phyloP scores from a whole-genome alignment of 92 coral and sea anemone genomes.

The Epizoanthus illoricatus region DNA sequence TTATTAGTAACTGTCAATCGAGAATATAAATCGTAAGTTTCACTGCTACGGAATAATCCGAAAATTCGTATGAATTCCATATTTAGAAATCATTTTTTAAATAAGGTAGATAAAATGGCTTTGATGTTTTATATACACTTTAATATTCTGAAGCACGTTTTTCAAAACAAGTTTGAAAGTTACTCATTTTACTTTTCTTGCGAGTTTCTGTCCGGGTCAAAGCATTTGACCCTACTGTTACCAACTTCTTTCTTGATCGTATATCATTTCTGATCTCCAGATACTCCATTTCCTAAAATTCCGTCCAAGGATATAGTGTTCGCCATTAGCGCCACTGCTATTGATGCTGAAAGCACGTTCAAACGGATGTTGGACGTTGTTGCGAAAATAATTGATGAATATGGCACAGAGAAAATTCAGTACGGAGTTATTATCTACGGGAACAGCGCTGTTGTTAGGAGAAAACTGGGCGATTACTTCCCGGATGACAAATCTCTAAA shows the following conservation, averaged over 20 bases:
- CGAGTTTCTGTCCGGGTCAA: too few relatives aligned
- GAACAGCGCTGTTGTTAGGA: constrained; percentile 41
- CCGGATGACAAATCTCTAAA: constrained; percentile 35
- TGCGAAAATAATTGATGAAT: constrained; percentile 70
- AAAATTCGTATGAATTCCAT: too few relatives aligned
- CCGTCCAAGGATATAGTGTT: constrained; percentile 64
- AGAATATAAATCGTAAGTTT: too few relatives aligned
- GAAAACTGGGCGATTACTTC: constrained; percentile 38
- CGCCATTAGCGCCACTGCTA: constrained; percentile 71
- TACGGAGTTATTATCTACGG: constrained; percentile 71
- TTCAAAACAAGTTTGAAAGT: too few relatives aligned
- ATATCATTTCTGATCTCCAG: not conserved
- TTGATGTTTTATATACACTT: too few relatives aligned
- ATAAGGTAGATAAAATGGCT: too few relatives aligned
- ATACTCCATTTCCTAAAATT: constrained; percentile 37
- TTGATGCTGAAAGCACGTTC: constrained; percentile 38
- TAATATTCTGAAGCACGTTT: too few relatives aligned
- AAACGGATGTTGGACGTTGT: constrained; percentile 67
- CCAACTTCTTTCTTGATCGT: not conserved
- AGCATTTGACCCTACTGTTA: not conserved
- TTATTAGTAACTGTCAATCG: too few relatives aligned
- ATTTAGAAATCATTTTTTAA: too few relatives aligned
- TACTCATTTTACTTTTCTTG: too few relatives aligned
- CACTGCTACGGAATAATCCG: too few relatives aligned
- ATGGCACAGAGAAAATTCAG: constrained; percentile 73